These are phyloP conservation scores for Manis pentadactyla DNA, from an alignment of 2,797 vertebrate genomes.

Conservation along the genomic window DNA sequence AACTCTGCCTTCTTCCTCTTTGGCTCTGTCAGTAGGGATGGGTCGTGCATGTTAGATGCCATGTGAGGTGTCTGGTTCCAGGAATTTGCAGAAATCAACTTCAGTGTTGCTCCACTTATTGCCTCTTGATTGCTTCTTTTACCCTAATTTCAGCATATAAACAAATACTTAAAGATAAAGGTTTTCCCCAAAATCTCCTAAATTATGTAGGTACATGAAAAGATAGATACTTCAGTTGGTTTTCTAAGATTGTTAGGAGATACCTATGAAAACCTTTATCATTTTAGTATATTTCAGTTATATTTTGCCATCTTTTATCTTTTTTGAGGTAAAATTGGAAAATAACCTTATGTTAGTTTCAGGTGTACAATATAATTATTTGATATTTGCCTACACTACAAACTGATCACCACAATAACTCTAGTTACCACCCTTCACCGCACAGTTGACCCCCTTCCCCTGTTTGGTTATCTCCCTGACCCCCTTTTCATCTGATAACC, in stretches of 20 bases:
- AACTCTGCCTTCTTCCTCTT: slow-evolving; percentile 86
- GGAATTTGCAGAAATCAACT: slow-evolving; percentile 88
- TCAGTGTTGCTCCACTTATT: slow-evolving; percentile 77
- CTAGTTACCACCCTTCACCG: not conserved
- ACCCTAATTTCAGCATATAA: slow-evolving; percentile 72
- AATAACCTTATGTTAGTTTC: not conserved
- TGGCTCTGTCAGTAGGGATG: slow-evolving; percentile 86
- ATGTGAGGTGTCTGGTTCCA: slow-evolving; percentile 88
- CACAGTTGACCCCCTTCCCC: not conserved
- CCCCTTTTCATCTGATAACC: not conserved
- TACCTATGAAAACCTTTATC: not conserved
- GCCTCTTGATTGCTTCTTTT: slow-evolving; percentile 78
- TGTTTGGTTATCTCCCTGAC: not conserved
- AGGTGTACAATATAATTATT: not conserved
- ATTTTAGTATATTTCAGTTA: not conserved
- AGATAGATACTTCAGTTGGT: not conserved
- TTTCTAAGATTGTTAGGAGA: not conserved
- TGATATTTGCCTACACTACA: not conserved
- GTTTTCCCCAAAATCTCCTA: not conserved
- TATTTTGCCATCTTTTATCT: not conserved
- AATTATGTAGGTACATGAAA: not conserved
- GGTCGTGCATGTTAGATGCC: slow-evolving; percentile 86
- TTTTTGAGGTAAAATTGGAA: not conserved
- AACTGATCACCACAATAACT: not conserved
- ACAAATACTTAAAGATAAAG: slow-evolving; percentile 70